These are phyloP conservation scores for Epinephelus awoara DNA, from an alignment of 2,797 vertebrate species.

Conservation along the genomic window DNA sequence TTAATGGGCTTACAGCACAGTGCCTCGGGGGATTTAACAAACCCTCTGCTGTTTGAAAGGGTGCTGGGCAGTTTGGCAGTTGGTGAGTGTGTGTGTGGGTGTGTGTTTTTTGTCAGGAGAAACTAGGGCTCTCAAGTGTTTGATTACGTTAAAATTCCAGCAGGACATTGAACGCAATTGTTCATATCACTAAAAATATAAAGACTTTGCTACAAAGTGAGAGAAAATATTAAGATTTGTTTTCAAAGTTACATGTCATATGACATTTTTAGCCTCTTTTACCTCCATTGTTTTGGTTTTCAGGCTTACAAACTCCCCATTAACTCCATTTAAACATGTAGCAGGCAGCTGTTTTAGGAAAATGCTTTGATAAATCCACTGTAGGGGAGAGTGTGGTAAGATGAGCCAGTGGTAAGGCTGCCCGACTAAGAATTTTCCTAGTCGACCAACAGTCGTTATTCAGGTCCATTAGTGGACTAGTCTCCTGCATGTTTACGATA, in stretches of 20 bases:
- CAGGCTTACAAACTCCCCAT: not conserved
- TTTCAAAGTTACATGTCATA: not conserved
- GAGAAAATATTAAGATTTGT: too few species aligned
- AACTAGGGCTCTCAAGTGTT: slow-evolving; percentile 59
- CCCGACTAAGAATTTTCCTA: too few species aligned
- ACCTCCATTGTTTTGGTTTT: not conserved
- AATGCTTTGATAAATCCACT: not conserved
- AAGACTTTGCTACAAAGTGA: too few species aligned
- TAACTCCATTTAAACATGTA: not conserved
- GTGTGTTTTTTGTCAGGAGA: slow-evolving; percentile 37
- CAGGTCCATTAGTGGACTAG: too few species aligned
- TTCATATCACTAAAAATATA: slow-evolving; percentile 17
- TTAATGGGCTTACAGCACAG: slow-evolving; percentile 69
- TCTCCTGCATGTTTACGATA: too few species aligned
- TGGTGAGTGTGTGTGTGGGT: slow-evolving; percentile 57
- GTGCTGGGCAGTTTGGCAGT: slow-evolving; percentile 72
- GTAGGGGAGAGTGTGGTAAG: too few species aligned
- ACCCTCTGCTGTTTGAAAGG: slow-evolving; percentile 47
- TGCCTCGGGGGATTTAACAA: slow-evolving; percentile 55
- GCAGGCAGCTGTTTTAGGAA: not conserved
- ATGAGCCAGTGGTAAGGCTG: too few species aligned
- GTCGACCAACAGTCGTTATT: too few species aligned
- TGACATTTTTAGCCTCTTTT: not conserved
- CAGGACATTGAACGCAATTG: slow-evolving; percentile 21
- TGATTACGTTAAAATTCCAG: slow-evolving; percentile 27